A percentile compares a stretch with the other conserved stretches of the same genome.
Evolutionary conservation across 2,797 vertebrate species (phyloP).

Genomic region (Sebastes taczanowskii): DNA sequence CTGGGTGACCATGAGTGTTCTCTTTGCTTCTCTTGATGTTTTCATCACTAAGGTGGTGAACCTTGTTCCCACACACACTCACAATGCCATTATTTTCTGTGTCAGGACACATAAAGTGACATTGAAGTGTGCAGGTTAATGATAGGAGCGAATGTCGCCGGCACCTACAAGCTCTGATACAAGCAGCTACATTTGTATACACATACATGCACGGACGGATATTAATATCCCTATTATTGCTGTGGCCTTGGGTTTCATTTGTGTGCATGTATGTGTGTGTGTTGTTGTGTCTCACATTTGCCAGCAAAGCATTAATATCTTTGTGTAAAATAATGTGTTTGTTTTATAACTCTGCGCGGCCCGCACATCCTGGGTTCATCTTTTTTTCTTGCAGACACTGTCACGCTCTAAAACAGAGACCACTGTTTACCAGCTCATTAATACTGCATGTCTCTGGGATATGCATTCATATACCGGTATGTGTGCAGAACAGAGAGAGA

Average conservation of each 20-base stretch:
- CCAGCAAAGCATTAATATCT: conserved; percentile 1
- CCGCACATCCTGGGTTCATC: not conserved
- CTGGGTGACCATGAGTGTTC: conserved; percentile 27
- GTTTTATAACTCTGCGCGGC: not conserved
- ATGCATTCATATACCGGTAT: not conserved
- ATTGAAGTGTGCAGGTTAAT: conserved; percentile 44
- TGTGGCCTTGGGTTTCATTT: conserved; percentile 17
- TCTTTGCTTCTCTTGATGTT: conserved; percentile 48
- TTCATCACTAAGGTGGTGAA: conserved; percentile 33
- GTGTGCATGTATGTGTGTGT: not conserved
- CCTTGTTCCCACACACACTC: not conserved
- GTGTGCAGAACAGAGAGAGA: not conserved
- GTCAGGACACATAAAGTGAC: conserved; percentile 19
- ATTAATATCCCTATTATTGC: conserved; percentile 31
- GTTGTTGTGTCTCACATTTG: not conserved
- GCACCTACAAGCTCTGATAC: conserved; percentile 30
- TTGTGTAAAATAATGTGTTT: conserved; percentile 2
- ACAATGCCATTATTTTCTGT: conserved; percentile 1
- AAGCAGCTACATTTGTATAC: conserved; percentile 25
- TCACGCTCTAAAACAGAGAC: not conserved
- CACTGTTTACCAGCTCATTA: conserved; percentile 18
- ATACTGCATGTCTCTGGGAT: not conserved
- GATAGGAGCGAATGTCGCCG: conserved; percentile 16
- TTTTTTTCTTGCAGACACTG: not conserved
- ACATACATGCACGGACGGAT: conserved; percentile 5